Evolutionary conservation across 2,888 invertebrate genomes (phyloP).

Genomic region (Dorcus parallelipipedus): DNA sequence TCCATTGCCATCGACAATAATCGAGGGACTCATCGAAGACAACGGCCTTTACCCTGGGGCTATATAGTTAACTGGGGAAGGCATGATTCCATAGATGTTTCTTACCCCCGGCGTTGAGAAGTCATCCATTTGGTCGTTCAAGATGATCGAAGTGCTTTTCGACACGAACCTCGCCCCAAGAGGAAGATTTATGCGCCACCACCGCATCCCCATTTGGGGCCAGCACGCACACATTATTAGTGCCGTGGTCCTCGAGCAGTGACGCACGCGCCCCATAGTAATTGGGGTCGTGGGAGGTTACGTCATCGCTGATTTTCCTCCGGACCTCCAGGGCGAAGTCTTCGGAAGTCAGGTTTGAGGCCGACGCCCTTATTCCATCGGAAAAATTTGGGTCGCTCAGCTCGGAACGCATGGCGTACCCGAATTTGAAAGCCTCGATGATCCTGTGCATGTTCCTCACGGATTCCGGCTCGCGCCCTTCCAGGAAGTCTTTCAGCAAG

Average conservation of each 20-base stretch:
- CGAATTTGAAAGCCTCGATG: constrained; percentile 88
- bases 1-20: constrained; percentile 65
- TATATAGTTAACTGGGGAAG: constrained; percentile 82
- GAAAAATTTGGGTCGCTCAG: constrained; percentile 72
- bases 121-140: constrained; percentile 90
- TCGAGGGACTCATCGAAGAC: constrained; percentile 87
- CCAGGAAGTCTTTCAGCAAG: constrained; percentile 60
- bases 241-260: constrained; percentile 74
- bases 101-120: constrained; percentile 68
- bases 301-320: constrained; percentile 50
- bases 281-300: constrained; percentile 61
- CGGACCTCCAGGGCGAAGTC: constrained; percentile 58
- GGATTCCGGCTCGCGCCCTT: constrained; percentile 32
- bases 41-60: constrained; percentile 78
- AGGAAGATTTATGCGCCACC: constrained; percentile 71
- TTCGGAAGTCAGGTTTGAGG: constrained; percentile 61
- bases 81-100: constrained; percentile 70
- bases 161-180: constrained; percentile 81
- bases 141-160: constrained; percentile 71
- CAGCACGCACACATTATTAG: constrained; percentile 81
- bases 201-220: constrained; percentile 86
- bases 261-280: constrained; percentile 70
- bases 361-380: constrained; percentile 24
- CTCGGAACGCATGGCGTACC: constrained; percentile 78
- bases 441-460: constrained; percentile 70